Evolutionary conservation across 2,888 invertebrate species (phyloP).

Genomic region (Zhuqinia jingwanae): DNA sequence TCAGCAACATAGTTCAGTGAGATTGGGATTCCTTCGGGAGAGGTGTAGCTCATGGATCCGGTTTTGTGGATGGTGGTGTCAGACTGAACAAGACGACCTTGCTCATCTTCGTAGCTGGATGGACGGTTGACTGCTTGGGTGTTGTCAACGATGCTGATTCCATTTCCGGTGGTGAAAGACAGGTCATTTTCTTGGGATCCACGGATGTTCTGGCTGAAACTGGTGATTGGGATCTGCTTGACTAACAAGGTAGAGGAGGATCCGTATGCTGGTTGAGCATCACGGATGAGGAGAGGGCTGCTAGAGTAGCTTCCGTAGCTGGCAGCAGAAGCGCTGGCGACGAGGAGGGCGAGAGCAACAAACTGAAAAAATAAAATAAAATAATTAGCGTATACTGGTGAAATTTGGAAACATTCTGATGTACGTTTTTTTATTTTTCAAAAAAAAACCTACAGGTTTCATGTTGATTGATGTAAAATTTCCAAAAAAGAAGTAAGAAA

Average conservation of each 20-base stretch:
- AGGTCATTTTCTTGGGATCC: conserved; percentile 2
- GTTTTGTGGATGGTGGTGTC: conserved; percentile 12
- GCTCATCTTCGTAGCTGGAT: conserved; percentile 34
- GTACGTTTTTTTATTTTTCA: neutral
- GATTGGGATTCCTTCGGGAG: conserved; percentile 46
- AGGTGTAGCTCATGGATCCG: conserved; percentile 44
- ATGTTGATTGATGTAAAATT: neutral
- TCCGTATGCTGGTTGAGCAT: neutral
- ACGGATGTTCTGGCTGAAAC: conserved; percentile 1
- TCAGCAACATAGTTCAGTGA: conserved; percentile 22
- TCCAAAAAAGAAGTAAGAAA: neutral
- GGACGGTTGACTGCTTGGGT: neutral
- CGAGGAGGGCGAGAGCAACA: conserved; percentile 17
- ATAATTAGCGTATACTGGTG: too few species aligned
- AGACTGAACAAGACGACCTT: neutral
- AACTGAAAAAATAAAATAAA: conserved; percentile 18
- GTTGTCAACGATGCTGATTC: conserved; percentile 14
- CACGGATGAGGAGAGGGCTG: neutral
- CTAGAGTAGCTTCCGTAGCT: neutral
- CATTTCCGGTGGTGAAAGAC: conserved; percentile 29
- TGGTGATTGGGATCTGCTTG: neutral
- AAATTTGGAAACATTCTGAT: neutral
- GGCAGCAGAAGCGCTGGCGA: conserved; percentile 6
- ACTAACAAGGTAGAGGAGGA: neutral
- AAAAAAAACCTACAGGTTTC: neutral